These are phyloP conservation scores for Ammospiza maritima DNA, from an alignment of 2,797 vertebrate genomes.

Conservation along the genomic window DNA sequence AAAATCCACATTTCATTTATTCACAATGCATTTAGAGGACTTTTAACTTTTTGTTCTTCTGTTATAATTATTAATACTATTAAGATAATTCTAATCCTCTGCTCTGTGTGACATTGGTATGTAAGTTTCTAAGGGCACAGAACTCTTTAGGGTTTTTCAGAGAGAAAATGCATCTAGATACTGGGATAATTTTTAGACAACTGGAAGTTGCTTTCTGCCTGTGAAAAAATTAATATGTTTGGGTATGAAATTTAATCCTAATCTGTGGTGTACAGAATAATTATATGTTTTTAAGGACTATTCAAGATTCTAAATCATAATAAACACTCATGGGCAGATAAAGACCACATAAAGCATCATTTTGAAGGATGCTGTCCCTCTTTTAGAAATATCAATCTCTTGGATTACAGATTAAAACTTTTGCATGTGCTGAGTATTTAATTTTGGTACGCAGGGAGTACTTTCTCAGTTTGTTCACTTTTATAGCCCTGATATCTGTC, in stretches of 20 bases:
- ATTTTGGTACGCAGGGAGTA: neutral
- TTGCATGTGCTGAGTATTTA: neutral
- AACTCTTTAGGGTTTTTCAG: neutral
- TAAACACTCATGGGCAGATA: neutral
- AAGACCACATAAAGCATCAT: neutral
- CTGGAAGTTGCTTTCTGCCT: neutral
- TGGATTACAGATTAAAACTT: neutral
- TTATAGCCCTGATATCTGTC: neutral
- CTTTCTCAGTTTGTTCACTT: neutral
- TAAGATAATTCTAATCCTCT: neutral
- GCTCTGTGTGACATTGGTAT: neutral
- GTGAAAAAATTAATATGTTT: neutral
- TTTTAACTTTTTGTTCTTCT: neutral
- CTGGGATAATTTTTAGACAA: neutral
- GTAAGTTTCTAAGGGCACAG: neutral
- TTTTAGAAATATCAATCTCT: neutral
- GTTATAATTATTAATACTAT: neutral
- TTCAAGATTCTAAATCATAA: neutral
- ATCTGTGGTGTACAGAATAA: neutral
- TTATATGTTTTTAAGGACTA: neutral
- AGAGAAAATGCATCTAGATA: neutral
- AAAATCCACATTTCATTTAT: constrained; percentile 1
- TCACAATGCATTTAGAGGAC: neutral
- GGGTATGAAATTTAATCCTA: neutral
- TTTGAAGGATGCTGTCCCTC: neutral